Evolutionary conservation across 2,797 vertebrate species (phyloP).

Genomic region (Lutra lutra): DNA sequence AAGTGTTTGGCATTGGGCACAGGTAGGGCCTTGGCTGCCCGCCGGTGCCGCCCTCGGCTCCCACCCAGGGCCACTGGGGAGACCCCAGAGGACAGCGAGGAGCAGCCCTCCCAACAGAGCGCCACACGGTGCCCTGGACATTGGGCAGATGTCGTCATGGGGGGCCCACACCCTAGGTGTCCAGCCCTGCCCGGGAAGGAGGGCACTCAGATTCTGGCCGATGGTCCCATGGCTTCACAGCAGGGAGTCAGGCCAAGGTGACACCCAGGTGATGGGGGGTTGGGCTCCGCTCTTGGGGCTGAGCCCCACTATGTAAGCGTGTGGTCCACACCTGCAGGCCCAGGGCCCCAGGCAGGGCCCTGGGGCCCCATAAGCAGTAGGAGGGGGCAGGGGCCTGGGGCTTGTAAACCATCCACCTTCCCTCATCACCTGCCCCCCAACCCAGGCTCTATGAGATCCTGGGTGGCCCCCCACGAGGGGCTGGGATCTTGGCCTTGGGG

Average conservation of each 20-base stretch:
- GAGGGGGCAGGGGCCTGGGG: no score
- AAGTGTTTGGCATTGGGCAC: fast-evolving
- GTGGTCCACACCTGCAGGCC: neutral
- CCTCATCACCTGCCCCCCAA: no score
- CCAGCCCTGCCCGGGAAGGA: no score
- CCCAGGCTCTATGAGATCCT: no score
- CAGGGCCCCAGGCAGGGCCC: neutral
- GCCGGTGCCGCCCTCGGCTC: neutral
- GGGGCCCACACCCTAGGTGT: neutral
- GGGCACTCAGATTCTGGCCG: no score
- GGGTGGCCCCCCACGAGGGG: fast-evolving
- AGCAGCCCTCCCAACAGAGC: neutral
- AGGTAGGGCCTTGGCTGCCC: neutral
- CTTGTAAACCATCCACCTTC: neutral
- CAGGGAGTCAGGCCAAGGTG: neutral
- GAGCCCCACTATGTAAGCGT: fast-evolving
- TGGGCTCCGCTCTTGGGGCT: neutral
- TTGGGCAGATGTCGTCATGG: fast-evolving
- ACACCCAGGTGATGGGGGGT: neutral
- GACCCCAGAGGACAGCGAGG: neutral
- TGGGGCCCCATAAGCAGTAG: fast-evolving
- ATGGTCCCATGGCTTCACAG: no score
- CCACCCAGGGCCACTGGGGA: fast-evolving
- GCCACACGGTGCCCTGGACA: neutral
- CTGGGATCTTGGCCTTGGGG: neutral